These are phyloP conservation scores for Odontomyia ornata DNA, from an alignment of 2,888 invertebrate genomes.

Conservation along the genomic window DNA sequence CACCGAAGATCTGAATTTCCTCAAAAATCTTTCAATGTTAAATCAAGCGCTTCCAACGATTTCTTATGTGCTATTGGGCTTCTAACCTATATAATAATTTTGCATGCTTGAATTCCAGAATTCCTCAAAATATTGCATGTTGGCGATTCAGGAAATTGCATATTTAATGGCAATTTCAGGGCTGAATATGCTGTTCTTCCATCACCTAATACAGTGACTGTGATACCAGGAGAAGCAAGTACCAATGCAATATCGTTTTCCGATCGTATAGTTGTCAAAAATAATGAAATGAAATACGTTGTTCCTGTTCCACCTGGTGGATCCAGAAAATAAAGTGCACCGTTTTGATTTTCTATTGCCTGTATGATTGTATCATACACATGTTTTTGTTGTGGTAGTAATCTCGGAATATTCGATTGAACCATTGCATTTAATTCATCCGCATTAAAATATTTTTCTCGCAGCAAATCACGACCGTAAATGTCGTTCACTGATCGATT, in stretches of 20 bases:
- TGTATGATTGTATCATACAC: slow-evolving; percentile 54
- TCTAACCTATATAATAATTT: slow-evolving; percentile 53
- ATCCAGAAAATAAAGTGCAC: slow-evolving; percentile 49
- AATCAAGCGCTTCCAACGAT: slow-evolving; percentile 53
- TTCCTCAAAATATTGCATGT: slow-evolving; percentile 54
- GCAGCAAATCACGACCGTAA: slow-evolving; percentile 53
- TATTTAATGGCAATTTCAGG: neutral
- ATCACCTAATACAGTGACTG: slow-evolving; percentile 45
- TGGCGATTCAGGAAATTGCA: too few species aligned
- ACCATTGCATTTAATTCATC: slow-evolving; percentile 46
- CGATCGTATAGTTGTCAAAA: slow-evolving; percentile 44
- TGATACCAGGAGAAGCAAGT: neutral
- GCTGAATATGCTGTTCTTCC: slow-evolving; percentile 55
- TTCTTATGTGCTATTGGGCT: slow-evolving; percentile 55
- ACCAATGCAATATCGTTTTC: neutral
- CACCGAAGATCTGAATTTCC: slow-evolving; percentile 45
- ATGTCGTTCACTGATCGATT: slow-evolving; percentile 51
- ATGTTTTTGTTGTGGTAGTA: slow-evolving; percentile 51
- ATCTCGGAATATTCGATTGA: slow-evolving; percentile 45
- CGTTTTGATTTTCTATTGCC: slow-evolving; percentile 51
- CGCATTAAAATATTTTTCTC: slow-evolving; percentile 51
- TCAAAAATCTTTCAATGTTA: slow-evolving; percentile 53
- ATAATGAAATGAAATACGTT: slow-evolving; percentile 46
- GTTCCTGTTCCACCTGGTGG: slow-evolving; percentile 49
- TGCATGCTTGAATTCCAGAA: slow-evolving; percentile 52